phyloP scores from a whole-genome alignment of 2,888 invertebrate genomes.

The Hymenopus coronatus region DNA sequence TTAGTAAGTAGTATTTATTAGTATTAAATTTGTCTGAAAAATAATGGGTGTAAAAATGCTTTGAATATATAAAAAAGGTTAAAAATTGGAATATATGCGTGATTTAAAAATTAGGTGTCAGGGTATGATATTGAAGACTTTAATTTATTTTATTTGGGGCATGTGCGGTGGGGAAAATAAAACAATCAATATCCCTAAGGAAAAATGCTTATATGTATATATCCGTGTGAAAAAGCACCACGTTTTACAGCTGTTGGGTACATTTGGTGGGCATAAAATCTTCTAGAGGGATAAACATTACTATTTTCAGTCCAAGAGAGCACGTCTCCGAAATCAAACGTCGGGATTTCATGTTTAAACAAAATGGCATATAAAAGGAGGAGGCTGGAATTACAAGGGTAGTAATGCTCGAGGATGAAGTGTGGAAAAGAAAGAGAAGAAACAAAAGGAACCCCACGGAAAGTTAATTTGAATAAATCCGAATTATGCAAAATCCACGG shows the following conservation, averaged over 20 bases:
- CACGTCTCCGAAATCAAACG: not conserved
- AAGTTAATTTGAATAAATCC: not conserved
- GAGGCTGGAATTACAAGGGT: not conserved
- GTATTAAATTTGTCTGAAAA: no score
- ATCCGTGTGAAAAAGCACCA: no score
- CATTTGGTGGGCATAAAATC: not conserved
- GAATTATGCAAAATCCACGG: not conserved
- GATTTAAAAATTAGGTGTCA: no score
- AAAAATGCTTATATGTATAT: no score
- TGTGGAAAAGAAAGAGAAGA: not conserved
- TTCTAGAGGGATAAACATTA: not conserved
- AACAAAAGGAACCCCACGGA: not conserved
- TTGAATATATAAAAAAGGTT: no score
- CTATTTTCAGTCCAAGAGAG: not conserved
- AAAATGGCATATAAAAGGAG: not conserved
- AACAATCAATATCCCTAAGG: no score
- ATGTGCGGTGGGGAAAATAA: no score
- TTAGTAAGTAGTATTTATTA: no score
- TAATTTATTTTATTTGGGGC: no score
- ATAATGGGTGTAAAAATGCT: no score
- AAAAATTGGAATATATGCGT: no score
- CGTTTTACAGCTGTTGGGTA: not conserved
- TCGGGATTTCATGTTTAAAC: not conserved
- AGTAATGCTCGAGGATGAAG: not conserved
- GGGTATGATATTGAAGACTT: no score